Evolutionary conservation across 2,797 vertebrate genomes (phyloP), one percentile per base, ranked within the genome.

Genomic region (Rhinophrynus dorsalis): DNA sequence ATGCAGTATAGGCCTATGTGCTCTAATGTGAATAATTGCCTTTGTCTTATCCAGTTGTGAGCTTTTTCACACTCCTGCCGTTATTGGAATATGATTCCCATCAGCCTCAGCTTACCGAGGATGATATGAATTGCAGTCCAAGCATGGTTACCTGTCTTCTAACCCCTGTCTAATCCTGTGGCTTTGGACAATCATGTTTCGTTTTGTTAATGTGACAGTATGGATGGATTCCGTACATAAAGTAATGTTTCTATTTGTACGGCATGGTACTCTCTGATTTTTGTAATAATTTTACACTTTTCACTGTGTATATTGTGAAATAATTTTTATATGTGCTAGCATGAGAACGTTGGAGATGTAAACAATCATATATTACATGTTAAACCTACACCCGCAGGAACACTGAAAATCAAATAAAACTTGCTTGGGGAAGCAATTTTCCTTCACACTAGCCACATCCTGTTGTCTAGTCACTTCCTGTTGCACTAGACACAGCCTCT

Each of bases 181-280:
- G 78, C 76, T 82, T 68, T 78, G 68, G 84, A 86, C 83, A 89
- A 88, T 87, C 84, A 80, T 15, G 27, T 54, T 45, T 67, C n/a
- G 21, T 48, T 29, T 55, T 5, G 9, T 54, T 38, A 45, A 37
- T 57, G 68, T 71, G 68, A 71, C 55, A 29, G 38, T 64, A 6
- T 11, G 33, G 12, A 12, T 21, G 8, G 37, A 33, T 5, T 27
- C 24, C 8, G 12, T 18, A 10, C 15, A 15, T 27, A 42, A 42
- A 27, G 27, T 52, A 15, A 7, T 10, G 8, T 55, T 54, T 52
- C 23, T 2, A 11, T 48, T 27, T 17, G 37, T 48, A 9, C 5
- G 11, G 33, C 51, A n/a, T 32, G 48, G 29, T 67, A 15, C 40
- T 21, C 12, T 33, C 6, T n/a, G 1, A 6, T 11, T 48, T 20